Percentiles rank a stretch among this genome's conserved stretches.
These are phyloP conservation scores for Apis laboriosa DNA, from an alignment of 1,140 invertebrate species.

Conservation along the genomic window DNA sequence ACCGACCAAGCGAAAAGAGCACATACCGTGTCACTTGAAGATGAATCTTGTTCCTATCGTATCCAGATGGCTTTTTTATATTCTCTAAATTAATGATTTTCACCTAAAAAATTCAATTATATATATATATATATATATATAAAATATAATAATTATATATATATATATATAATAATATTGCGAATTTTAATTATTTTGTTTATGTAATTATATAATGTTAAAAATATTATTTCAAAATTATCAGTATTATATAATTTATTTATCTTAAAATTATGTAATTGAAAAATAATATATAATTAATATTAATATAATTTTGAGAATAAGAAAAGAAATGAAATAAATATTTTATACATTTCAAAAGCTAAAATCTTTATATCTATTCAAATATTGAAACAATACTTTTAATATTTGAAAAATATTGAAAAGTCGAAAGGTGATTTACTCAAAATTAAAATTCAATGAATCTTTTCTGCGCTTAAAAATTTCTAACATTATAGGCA, in stretches of 20 bases:
- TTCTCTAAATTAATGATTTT: background rate
- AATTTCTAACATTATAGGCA: constrained; percentile 11
- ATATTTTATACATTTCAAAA: background rate
- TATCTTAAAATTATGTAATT: background rate
- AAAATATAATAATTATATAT: no score
- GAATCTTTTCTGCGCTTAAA: constrained; percentile 23
- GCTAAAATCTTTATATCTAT: constrained; percentile 14
- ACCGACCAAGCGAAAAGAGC: constrained; percentile 48
- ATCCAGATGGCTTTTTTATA: constrained; percentile 44
- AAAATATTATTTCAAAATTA: no score
- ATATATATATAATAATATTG: background rate
- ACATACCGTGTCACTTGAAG: constrained; percentile 24
- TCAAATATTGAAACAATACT: constrained; percentile 18
- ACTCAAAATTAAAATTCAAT: constrained; percentile 41
- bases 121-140: no score
- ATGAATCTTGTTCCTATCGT: constrained; percentile 43
- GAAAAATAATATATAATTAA: constrained; percentile 3
- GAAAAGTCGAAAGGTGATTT: background rate
- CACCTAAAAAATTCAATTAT: background rate
- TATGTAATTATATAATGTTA: background rate
- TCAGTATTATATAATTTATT: background rate
- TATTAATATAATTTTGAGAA: background rate
- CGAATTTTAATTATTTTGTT: background rate
- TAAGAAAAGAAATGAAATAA: background rate
- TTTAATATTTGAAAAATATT: background rate